Base-by-base conservation (phyloP, 2,113 vertebrate genomes). In the Corydoras sp. region DNA sequence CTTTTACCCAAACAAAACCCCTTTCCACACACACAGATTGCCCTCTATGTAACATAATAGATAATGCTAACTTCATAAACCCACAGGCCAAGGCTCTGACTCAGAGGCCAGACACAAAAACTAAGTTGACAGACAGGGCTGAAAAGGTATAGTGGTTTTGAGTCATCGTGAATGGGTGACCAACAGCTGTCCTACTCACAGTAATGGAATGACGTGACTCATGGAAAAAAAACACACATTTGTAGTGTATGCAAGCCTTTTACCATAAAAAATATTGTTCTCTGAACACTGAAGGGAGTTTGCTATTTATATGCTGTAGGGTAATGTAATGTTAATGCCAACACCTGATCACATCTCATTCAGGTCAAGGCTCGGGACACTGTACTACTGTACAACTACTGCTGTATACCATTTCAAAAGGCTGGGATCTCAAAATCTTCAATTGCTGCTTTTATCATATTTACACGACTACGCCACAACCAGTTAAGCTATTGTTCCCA, bases 191-290 rank as follows among this genome's bases (percentile, higher is more conserved):
- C 60, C 80, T 75, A 86, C 76, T 90, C 87, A 89, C 71, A 4
- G 67, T 68, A 72, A 29, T 65, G 85, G 85, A 86, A 88, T 89
- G 87, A 72, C 79, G 9, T 82, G 82, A 82, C 83, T 85, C 84
- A 77, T 64, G 53, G 29, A 73, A 54, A 67, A 67, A 60, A 75
- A 56, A 76, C 68, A 5, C 56, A 69, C 35, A 58, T 49, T 32
- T 48, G 65, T 67, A 24, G 50, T n/a, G 2, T 60, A 50, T 64
- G 54, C 58, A 11, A 5, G 8, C n/a, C 43, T 73, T 10, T 58
- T 53, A 3, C 24, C 43, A 59, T 53, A 7, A 18, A 65, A 43
- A 9, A 32, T 53, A 15, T 29, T 10, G 49, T 12, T 62, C 12
- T 60, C 11, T 13, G 58, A 31, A 13, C 13, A 14, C 13, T 5